phyloP scores from a whole-genome alignment of 53 echinoderm and acorn worm genomes.

The Henricia sp. region DNA sequence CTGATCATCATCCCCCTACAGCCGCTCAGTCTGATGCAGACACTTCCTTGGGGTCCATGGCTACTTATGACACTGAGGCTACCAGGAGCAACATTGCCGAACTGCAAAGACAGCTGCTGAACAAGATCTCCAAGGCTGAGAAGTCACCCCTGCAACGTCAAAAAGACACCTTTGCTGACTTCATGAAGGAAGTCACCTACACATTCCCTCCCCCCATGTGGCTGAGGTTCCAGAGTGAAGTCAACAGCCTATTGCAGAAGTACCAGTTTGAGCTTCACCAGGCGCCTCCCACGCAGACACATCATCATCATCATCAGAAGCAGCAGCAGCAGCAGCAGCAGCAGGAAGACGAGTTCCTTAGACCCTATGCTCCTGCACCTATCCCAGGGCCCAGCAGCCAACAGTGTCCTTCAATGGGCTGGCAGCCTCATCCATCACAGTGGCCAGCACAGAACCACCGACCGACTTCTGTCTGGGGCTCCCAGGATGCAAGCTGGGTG shows the following conservation, averaged over 20 bases:
- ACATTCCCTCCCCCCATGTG: conserved; percentile 46
- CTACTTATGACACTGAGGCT: conserved; percentile 57
- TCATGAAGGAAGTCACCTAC: conserved; percentile 65
- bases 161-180: conserved; percentile 48
- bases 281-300: conserved; percentile 11
- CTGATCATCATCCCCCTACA: conserved; percentile 52
- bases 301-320: too few relatives aligned
- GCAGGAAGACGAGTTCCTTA: conserved; percentile 23
- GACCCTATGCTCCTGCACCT: conserved; percentile 26
- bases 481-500: conserved; percentile 32
- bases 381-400: conserved; percentile 14
- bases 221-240: conserved; percentile 60
- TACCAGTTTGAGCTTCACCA: conserved; percentile 62
- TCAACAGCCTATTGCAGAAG: conserved; percentile 63
- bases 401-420: conserved; percentile 24
- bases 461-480: conserved; percentile 42
- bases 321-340: conserved; percentile 29
- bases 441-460: conserved; percentile 29
- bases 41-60: conserved; percentile 30
- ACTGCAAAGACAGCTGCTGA: conserved; percentile 55
- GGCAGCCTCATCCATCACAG: conserved; percentile 38
- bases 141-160: conserved; percentile 46
- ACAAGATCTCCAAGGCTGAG: conserved; percentile 36
- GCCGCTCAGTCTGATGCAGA: conserved; percentile 51
- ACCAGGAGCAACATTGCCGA: conserved; percentile 52